These are phyloP conservation scores for Lepeophtheirus nordmannii DNA, from an alignment of 2,888 invertebrate species.

Conservation along the genomic window DNA sequence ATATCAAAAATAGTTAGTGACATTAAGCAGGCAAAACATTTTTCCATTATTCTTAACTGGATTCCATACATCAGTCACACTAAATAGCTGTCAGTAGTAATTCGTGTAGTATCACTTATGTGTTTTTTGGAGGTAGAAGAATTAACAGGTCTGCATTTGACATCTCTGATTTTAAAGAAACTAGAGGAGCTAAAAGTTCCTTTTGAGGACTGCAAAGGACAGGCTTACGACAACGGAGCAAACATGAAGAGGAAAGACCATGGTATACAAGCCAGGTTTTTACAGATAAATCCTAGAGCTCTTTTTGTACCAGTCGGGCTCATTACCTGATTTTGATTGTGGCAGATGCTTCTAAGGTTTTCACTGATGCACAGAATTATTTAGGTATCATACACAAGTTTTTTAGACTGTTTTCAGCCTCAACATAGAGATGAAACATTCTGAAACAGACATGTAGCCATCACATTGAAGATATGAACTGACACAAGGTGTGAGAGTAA, in stretches of 20 bases:
- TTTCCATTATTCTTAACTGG: conserved; percentile 26
- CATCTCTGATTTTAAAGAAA: conserved; percentile 22
- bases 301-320: conserved; percentile 26
- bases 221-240: conserved; percentile 33
- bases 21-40: conserved; percentile 25
- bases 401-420: conserved; percentile 26
- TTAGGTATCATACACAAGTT: conserved; percentile 27
- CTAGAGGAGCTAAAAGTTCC: conserved; percentile 29
- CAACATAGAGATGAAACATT: conserved; percentile 26
- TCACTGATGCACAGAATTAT: conserved; percentile 24
- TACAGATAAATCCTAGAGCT: conserved; percentile 28
- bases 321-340: conserved; percentile 26
- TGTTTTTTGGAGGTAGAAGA: conserved; percentile 11
- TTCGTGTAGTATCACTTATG: conserved; percentile 8
- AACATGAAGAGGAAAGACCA: conserved; percentile 32
- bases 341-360: conserved; percentile 25
- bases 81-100: conserved; percentile 26
- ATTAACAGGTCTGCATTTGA: conserved; percentile 19
- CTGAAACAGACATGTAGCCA: conserved; percentile 24
- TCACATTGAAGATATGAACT: conserved; percentile 25
- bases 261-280: conserved; percentile 32
- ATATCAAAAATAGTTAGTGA: conserved; percentile 16
- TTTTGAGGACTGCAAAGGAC: conserved; percentile 31
- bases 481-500: conserved; percentile 27
- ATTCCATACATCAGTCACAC: conserved; percentile 26